Conservation (phyloP, 2,797 vertebrate species). For the Triplophysa yarkandensis region DNA sequence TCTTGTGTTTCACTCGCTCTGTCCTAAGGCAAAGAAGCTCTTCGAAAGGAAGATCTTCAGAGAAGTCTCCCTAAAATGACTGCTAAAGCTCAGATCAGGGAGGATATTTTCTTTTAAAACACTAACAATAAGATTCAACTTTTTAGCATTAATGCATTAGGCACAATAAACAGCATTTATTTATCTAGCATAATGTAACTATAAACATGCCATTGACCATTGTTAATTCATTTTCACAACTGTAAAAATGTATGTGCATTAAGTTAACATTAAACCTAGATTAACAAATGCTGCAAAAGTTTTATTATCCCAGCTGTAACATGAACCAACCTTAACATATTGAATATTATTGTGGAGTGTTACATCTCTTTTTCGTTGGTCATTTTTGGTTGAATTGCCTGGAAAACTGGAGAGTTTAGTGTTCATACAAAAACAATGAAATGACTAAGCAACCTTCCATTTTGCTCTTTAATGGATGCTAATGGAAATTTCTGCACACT, state of each 20-base stretch:
- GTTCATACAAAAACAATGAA: constrained; percentile 40
- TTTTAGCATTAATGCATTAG: neutral
- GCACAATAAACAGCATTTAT: neutral
- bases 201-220: neutral
- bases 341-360: constrained; percentile 38
- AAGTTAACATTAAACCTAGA: neutral
- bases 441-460: constrained; percentile 34
- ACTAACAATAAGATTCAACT: neutral
- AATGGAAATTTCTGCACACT: constrained; percentile 30
- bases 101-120: neutral
- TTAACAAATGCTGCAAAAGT: neutral
- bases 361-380: constrained; percentile 37
- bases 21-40: constrained; percentile 60
- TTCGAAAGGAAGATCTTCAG: constrained; percentile 62
- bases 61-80: constrained; percentile 56
- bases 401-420: constrained; percentile 56
- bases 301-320: neutral
- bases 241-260: no score
- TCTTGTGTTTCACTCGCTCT: constrained; percentile 52
- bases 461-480: constrained; percentile 29
- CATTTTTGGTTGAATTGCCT: constrained; percentile 75
- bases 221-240: neutral
- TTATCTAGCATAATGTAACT: neutral
- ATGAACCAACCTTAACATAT: neutral
- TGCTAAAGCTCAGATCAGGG: constrained; percentile 52